A percentile compares a stretch with the other conserved stretches of the same genome.
phyloP scores from a whole-genome alignment of 92 coral and sea anemone species.

The Scolanthus callimorphus region DNA sequence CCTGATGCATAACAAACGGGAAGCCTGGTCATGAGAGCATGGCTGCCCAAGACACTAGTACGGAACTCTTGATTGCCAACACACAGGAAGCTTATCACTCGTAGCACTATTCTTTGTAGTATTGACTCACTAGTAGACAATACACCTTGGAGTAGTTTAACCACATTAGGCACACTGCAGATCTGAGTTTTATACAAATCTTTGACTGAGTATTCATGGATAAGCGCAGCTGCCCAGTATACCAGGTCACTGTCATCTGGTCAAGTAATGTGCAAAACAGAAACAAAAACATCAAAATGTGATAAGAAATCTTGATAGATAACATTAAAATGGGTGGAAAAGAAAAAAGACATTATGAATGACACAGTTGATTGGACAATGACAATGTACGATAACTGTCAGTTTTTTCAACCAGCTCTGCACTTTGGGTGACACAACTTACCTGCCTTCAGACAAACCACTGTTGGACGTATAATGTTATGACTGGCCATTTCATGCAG shows the following conservation, averaged over 20 bases:
- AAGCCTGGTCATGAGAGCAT: conserved; percentile 68
- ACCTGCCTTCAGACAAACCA: conserved; percentile 88
- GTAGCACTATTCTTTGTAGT: conserved; percentile 84
- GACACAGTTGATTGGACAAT: too few relatives aligned
- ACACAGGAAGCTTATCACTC: conserved; percentile 83
- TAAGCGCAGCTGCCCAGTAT: conserved; percentile 92
- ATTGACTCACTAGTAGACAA: conserved; percentile 87
- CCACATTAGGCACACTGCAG: conserved; percentile 76
- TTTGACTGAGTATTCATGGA: conserved; percentile 89
- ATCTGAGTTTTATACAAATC: conserved; percentile 68
- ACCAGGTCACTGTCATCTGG: conserved; percentile 90
- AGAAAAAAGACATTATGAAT: too few relatives aligned
- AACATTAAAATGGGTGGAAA: too few relatives aligned
- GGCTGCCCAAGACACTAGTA: conserved; percentile 38
- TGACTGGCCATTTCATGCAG: conserved; percentile 79
- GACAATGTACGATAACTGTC: too few relatives aligned
- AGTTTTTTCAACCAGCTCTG: too few relatives aligned
- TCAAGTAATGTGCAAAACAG: too few relatives aligned
- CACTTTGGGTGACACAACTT: too few relatives aligned
- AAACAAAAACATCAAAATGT: too few relatives aligned
- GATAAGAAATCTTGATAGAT: too few relatives aligned
- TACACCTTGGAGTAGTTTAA: conserved; percentile 75
- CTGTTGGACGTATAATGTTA: conserved; percentile 74
- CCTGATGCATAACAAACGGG: conserved; percentile 94
- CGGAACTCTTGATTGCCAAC: conserved; percentile 79